Conservation (phyloP, 2,113 vertebrate species). For the Silurus asotus region DNA sequence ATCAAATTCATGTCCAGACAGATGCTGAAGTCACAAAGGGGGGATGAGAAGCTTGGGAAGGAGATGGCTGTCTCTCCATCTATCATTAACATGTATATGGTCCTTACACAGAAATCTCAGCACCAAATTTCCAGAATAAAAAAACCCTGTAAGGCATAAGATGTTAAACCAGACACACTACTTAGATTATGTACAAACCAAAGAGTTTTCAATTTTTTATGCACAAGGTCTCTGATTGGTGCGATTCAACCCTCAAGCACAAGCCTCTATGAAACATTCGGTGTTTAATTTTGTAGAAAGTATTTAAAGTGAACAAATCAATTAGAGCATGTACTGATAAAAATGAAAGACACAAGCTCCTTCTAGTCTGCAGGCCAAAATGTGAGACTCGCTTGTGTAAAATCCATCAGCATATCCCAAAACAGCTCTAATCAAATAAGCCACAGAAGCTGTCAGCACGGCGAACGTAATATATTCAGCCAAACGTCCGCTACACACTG, state of each 20-base stretch:
- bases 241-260: background rate
- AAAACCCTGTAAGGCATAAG: background rate
- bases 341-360: slow-evolving; percentile 6
- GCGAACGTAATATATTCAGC: slow-evolving; percentile 40
- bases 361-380: slow-evolving; percentile 28
- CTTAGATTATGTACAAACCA: background rate
- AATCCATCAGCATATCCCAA: slow-evolving; percentile 37
- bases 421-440: slow-evolving; percentile 46
- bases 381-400: slow-evolving; percentile 22
- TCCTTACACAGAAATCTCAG: background rate
- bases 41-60: background rate
- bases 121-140: background rate
- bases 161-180: background rate
- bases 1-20: slow-evolving; percentile 64
- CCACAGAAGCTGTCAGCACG: slow-evolving; percentile 28
- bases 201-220: background rate
- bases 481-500: slow-evolving; percentile 45
- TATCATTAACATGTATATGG: slow-evolving; percentile 23
- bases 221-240: background rate
- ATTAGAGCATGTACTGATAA: background rate
- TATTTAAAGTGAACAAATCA: slow-evolving; percentile 15
- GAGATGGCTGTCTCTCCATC: slow-evolving; percentile 2
- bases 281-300: background rate
- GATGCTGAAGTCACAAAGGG: slow-evolving; percentile 45
- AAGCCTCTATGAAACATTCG: background rate